Percentiles rank a stretch among this genome's conserved stretches.
Evolutionary conservation across 2,113 vertebrate genomes (phyloP).

Genomic region (Esox niger): DNA sequence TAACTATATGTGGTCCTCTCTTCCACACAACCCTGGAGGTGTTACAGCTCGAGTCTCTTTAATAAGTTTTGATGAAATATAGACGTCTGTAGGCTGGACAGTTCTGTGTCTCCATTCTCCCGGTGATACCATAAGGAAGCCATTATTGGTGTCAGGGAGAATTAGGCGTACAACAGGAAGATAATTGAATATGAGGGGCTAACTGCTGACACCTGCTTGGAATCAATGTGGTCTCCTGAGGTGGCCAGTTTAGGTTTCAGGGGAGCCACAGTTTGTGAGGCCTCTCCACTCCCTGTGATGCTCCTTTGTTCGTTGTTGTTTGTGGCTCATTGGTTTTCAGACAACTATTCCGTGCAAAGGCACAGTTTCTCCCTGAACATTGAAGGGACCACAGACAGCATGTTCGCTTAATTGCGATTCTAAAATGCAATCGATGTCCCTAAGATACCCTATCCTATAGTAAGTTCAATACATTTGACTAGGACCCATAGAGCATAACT

Average conservation of each 20-base stretch:
- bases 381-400: too few relatives aligned
- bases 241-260: slow-evolving; percentile 48
- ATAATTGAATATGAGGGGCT: slow-evolving; percentile 75
- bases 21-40: slow-evolving; percentile 36
- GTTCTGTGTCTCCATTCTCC: slow-evolving; percentile 73
- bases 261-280: slow-evolving; percentile 39
- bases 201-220: slow-evolving; percentile 72
- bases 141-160: slow-evolving; percentile 78
- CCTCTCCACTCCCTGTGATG: slow-evolving; percentile 34
- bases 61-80: slow-evolving; percentile 77
- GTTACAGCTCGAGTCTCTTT: slow-evolving; percentile 51
- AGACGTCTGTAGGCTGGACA: slow-evolving; percentile 75
- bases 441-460: too few relatives aligned
- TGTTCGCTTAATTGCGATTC: too few relatives aligned
- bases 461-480: too few relatives aligned
- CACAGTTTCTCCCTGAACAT: too few relatives aligned
- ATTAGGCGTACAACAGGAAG: slow-evolving; percentile 71
- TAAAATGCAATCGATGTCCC: too few relatives aligned
- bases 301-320: neutral
- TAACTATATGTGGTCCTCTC: slow-evolving; percentile 20
- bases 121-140: slow-evolving; percentile 75
- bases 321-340: neutral
- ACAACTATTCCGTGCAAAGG: slow-evolving; percentile 12
- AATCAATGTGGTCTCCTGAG: slow-evolving; percentile 66
- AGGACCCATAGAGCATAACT: too few relatives aligned